phyloP scores from a whole-genome alignment of 2,113 vertebrate genomes.

The Rostratula benghalensis region DNA sequence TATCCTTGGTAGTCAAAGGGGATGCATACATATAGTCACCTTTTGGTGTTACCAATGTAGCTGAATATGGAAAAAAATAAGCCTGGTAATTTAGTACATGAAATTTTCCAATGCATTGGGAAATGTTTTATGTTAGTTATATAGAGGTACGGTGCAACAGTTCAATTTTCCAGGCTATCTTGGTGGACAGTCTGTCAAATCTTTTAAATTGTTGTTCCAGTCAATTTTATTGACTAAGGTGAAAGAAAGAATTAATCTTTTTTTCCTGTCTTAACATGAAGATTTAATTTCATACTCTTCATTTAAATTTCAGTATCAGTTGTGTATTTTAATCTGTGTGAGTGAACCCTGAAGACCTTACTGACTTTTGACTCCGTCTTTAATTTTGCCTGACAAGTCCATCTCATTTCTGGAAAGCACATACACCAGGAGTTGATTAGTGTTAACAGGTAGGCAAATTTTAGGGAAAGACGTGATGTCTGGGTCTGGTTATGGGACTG shows the following conservation, averaged over 20 bases:
- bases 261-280: background rate
- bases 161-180: background rate
- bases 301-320: background rate
- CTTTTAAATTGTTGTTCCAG: background rate
- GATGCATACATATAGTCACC: background rate
- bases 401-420: background rate
- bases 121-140: background rate
- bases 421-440: background rate
- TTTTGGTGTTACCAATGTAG: background rate
- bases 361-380: background rate
- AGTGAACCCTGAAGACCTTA: background rate
- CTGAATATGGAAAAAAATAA: background rate
- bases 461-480: background rate
- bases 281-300: background rate
- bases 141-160: background rate
- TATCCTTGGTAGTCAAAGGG: background rate
- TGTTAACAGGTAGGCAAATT: background rate
- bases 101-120: background rate
- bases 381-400: background rate
- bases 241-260: background rate
- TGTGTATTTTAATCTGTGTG: background rate
- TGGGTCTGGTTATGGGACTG: background rate
- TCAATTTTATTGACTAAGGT: background rate
- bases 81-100: background rate
- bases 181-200: background rate